phyloP scores from a whole-genome alignment of 1,140 invertebrate genomes.

The Drosophila nigromelanica region DNA sequence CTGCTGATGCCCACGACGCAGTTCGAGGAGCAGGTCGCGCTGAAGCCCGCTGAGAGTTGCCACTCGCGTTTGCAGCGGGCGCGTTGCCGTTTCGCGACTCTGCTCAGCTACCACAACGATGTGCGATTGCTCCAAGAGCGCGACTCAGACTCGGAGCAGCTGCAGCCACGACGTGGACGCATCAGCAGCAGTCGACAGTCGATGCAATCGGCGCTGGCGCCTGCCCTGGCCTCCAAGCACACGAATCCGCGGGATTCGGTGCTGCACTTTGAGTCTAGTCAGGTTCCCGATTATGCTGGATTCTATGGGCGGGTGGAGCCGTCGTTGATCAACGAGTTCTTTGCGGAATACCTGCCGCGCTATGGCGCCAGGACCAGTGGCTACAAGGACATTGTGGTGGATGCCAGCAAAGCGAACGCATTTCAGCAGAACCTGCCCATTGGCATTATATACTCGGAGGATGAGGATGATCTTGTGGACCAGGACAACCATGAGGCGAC shows the following conservation, averaged over 20 bases:
- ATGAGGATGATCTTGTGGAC: conserved; percentile 41
- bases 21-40: conserved; percentile 1
- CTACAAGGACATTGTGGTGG: conserved; percentile 56
- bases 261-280: conserved; percentile 2
- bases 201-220: background rate
- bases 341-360: conserved; percentile 55
- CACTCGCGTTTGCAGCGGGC: conserved; percentile 37
- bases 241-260: conserved; percentile 50
- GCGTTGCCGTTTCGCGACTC: conserved; percentile 32
- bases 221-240: conserved; percentile 19
- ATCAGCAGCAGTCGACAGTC: background rate
- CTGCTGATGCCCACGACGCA: conserved; percentile 1
- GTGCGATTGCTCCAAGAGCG: conserved; percentile 16
- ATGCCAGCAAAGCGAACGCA: conserved; percentile 44
- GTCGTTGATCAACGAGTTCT: conserved; percentile 41
- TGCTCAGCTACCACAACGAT: conserved; percentile 32
- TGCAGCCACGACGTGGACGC: conserved; percentile 33
- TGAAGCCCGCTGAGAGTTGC: background rate
- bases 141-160: conserved; percentile 12
- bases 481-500: background rate
- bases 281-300: conserved; percentile 53
- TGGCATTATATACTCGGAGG: conserved; percentile 51
- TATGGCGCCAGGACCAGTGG: conserved; percentile 56
- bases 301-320: conserved; percentile 50
- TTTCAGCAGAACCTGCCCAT: conserved; percentile 71